Base-by-base conservation (phyloP, 1,140 invertebrate genomes). In the Brachionus sp. region DNA sequence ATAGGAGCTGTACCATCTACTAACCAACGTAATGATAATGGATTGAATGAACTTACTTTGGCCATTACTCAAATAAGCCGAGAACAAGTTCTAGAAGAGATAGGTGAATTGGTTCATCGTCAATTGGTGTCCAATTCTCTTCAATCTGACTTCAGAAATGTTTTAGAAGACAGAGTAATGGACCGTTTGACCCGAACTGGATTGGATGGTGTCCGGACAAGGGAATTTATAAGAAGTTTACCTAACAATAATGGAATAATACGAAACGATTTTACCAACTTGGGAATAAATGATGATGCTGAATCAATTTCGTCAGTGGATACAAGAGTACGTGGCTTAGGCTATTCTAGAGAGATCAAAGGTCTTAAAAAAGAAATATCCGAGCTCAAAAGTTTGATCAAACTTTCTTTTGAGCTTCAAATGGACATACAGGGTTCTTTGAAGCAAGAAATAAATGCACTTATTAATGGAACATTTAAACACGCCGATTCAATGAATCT, bases 341-440 rank as follows among this genome's bases (percentile, higher is more conserved):
- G 13, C n/a, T 39, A 25, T 39, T 23, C 33, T 25, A 33, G 50
- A 16, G 77, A 80, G 33, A 57, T 80, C 3, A 57, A 66, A 57
- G 10, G 12, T 1, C 62, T 80, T 12, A 80, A 62, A 62, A 62
- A 57, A 13, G 77, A 80, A 44, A 80, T 80, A 37, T 19, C n/a
- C 4, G 77, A 80, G 77, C 50, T 80, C 19, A 80, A 86, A 84
- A 86, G 86, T 64, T 87, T 88, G 87, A 75, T 89, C 77, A 85
- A 86, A 73, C 53, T 88, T 42, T 87, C 86, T 77, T 87, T 88
- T 84, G 87, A 88, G 77, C 84, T 88, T 39, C 88, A 88, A 84
- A 84, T 88, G 82, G 88, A 89, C 70, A 88, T 88, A 12, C 88
- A 89, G 84, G 77, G 88, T 19, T 84, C 88, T 12, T 87, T 89